A percentile compares a stretch with the other conserved stretches of the same genome.
phyloP scores from a whole-genome alignment of 2,888 invertebrate genomes.

The Euphydryas editha region DNA sequence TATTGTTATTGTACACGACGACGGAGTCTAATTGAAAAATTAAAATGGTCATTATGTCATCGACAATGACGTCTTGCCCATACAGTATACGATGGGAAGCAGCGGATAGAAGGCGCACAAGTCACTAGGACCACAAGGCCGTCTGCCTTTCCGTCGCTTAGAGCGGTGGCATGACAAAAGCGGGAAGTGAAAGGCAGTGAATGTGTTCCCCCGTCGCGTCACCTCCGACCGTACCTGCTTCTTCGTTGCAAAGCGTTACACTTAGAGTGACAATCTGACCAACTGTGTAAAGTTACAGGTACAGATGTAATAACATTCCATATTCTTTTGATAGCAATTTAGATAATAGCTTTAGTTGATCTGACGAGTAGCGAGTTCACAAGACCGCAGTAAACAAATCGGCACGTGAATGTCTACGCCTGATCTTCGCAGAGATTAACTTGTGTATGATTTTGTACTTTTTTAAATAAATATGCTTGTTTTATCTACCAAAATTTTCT shows the following conservation, averaged over 20 bases:
- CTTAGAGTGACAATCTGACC: conserved; percentile 30
- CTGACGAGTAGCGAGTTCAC: not conserved
- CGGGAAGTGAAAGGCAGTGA: conserved; percentile 84
- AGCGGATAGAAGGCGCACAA: conserved; percentile 71
- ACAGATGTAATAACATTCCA: conserved; percentile 3
- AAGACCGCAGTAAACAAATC: not conserved
- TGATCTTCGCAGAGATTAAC: not conserved
- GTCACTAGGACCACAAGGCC: conserved; percentile 66
- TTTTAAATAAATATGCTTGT: not conserved
- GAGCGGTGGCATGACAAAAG: conserved; percentile 77
- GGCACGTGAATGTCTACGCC: not conserved
- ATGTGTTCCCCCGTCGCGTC: conserved; percentile 72
- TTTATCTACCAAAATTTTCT: conserved; percentile 10
- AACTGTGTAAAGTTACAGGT: not conserved
- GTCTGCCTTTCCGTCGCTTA: conserved; percentile 76
- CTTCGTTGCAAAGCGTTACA: conserved; percentile 43
- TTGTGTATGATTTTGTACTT: not conserved
- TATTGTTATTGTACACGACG: conserved; percentile 14
- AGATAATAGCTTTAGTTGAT: not conserved
- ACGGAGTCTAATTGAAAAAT: conserved; percentile 42
- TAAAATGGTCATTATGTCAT: conserved; percentile 51
- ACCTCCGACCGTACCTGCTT: conserved; percentile 47
- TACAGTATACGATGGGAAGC: conserved; percentile 66
- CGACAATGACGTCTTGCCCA: conserved; percentile 43
- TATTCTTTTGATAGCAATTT: not conserved